Conservation (phyloP, 2,113 vertebrate species). For the Rhea pennata region DNA sequence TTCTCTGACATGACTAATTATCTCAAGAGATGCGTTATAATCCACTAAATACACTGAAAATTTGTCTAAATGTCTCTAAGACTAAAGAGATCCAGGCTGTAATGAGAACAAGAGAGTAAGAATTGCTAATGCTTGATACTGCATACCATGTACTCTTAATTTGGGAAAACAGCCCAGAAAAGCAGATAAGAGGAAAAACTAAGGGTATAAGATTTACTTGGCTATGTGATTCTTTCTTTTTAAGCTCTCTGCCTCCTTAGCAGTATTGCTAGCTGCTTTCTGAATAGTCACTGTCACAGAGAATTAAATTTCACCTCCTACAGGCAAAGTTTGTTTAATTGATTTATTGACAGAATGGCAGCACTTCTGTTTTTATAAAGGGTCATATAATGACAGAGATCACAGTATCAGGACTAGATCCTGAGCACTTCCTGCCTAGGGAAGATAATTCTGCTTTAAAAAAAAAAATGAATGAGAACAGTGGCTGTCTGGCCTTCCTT, state of each 20-base stretch:
- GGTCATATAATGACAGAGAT: neutral
- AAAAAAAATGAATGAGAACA: neutral
- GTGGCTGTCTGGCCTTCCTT: neutral
- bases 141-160: neutral
- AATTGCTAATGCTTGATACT: neutral
- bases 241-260: neutral
- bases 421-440: neutral
- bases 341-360: neutral
- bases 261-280: neutral
- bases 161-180: neutral
- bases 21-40: neutral
- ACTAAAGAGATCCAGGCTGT: neutral
- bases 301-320: neutral
- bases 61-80: neutral
- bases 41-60: neutral
- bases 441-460: neutral
- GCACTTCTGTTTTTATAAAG: neutral
- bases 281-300: neutral
- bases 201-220: neutral
- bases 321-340: neutral
- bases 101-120: neutral
- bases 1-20: slow-evolving; percentile 3
- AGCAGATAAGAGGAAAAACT: neutral
- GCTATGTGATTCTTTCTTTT: neutral
- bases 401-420: neutral